Evolutionary conservation across 2,113 vertebrate species (phyloP).

Genomic region (Sialia sialis): DNA sequence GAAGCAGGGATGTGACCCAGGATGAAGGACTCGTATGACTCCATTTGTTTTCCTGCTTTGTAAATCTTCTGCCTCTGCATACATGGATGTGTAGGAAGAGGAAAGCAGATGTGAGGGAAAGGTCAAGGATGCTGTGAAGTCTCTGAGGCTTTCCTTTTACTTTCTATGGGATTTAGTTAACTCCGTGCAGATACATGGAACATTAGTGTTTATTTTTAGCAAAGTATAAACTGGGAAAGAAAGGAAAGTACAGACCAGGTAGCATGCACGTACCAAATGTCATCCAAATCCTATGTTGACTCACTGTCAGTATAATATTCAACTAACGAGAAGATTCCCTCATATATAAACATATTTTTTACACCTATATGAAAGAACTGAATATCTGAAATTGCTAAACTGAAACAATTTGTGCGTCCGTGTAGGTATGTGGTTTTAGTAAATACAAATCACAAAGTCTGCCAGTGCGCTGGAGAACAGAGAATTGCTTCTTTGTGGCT

Average conservation of each 20-base stretch:
- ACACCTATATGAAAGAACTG: not conserved
- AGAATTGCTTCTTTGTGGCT: not conserved
- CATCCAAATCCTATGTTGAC: not conserved
- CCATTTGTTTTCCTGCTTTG: not conserved
- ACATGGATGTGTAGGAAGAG: not conserved
- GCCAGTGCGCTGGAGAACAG: not conserved
- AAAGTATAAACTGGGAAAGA: not conserved
- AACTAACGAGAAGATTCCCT: not conserved
- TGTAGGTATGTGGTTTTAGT: not conserved
- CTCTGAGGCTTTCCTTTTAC: not conserved
- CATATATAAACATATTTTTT: not conserved
- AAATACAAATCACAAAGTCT: not conserved
- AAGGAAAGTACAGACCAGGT: not conserved
- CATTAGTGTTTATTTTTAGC: not conserved
- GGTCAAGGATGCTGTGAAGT: slow-evolving; percentile 37
- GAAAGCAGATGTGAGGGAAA: slow-evolving; percentile 42
- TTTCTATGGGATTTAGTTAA: not conserved
- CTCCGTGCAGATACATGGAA: not conserved
- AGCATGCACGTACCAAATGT: not conserved
- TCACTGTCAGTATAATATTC: not conserved
- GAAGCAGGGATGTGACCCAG: slow-evolving; percentile 7
- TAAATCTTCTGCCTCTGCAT: not conserved
- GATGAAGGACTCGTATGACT: not conserved
- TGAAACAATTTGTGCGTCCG: not conserved
- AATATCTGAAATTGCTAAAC: not conserved